Base-by-base conservation (phyloP, 35 echinoderm and acorn worm genomes). In the Holothuria glaberrima region DNA sequence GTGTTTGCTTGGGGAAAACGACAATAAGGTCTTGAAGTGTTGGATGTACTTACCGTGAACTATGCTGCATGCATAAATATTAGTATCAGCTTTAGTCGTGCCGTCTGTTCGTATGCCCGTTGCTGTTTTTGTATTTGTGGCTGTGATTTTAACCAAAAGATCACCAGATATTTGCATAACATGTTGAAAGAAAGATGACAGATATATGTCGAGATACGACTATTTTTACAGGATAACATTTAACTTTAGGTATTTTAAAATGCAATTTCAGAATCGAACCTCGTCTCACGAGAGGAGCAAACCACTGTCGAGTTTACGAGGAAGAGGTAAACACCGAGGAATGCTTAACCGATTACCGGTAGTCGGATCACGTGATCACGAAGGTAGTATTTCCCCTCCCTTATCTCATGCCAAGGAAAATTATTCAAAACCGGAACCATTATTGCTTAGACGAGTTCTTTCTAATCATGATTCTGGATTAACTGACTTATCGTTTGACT, bases 391-490 rank as follows among this genome's bases (percentile, higher is more conserved):
- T 32, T 84, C 80, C 9, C 80, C 80, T 14, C 80, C 80, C 9
- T 58, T 84, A 29, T 84, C 80, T 61, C 58, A 33, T 32, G 80
- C 80, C 5, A 84, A 61, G 57, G 80, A 84, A 54, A 84, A 5
- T 61, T 16, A 84, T 63, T 31, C 32, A 24, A 59, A 54, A 25
- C 46, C 52, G 34, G 80, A 84, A 61, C 52, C 48, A 29, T 63
- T 84, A 3, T 56, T 21, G 19, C 63, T 71, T 1, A 67, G 66
- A 33, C 34, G 85, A 38, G 54, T 59, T 16, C 41, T 87, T n/a
- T 54, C 85, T 26, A 87, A 87, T 33, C 85, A 71, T 20, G 85
- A 87, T 59, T 87, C 85, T 9, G 85, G 85, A 34, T 71, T 87
- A 29, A 87, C 85, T 0, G 85, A 87, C 41, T 13, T 87, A 52